Percentiles rank a stretch among this genome's conserved stretches.
Conservation (phyloP, 2,113 vertebrate genomes). For the Saguinus midas region DNA sequence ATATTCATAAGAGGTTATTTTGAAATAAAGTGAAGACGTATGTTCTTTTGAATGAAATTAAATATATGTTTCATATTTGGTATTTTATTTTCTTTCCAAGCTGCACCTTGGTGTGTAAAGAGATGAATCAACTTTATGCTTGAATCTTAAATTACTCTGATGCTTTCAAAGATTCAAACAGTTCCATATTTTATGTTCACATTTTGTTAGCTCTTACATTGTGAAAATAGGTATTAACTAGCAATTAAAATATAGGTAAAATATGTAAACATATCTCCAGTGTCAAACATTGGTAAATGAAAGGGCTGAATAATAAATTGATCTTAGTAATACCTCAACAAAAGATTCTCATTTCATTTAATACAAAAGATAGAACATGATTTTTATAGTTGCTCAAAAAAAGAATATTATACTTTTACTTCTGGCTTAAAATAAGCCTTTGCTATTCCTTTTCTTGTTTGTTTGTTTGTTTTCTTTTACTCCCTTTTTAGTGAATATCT, state of each 20-base stretch:
- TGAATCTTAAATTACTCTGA: neutral
- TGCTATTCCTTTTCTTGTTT: neutral
- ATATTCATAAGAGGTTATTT: neutral
- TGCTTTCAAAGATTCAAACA: neutral
- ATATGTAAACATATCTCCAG: neutral
- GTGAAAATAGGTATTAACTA: neutral
- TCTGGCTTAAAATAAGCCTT: neutral
- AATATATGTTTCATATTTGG: neutral
- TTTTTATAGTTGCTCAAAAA: neutral
- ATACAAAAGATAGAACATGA: neutral
- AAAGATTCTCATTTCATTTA: neutral
- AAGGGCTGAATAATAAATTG: neutral
- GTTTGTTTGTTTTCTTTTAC: neutral
- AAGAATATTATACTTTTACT: neutral
- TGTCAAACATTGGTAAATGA: neutral
- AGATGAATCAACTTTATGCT: neutral
- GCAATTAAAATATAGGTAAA: neutral
- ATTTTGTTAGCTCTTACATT: neutral
- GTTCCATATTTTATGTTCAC: neutral
- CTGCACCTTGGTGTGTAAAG: neutral
- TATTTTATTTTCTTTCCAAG: conserved; percentile 6
- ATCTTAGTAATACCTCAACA: neutral
- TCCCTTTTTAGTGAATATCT: neutral
- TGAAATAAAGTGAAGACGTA: neutral
- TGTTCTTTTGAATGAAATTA: neutral